These are phyloP conservation scores for Engraulis encrasicolus DNA, from an alignment of 2,113 vertebrate genomes.

Conservation along the genomic window DNA sequence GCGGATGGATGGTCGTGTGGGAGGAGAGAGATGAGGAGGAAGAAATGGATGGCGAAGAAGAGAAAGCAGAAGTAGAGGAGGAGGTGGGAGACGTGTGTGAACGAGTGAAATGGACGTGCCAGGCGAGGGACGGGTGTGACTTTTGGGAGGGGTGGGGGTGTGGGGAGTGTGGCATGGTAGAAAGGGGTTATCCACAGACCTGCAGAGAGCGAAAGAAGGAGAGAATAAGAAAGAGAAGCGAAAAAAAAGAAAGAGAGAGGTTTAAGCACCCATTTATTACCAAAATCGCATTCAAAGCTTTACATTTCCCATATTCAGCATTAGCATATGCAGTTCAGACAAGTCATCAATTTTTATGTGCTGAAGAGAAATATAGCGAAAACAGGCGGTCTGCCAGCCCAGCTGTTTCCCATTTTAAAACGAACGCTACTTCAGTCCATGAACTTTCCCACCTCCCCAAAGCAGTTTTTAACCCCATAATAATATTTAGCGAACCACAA, in stretches of 20 bases:
- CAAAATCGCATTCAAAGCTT: background rate
- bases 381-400: background rate
- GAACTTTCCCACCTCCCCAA: background rate
- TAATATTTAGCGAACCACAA: background rate
- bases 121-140: slow-evolving; percentile 51
- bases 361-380: background rate
- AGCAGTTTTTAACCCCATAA: background rate
- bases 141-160: slow-evolving; percentile 69
- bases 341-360: too few relatives aligned
- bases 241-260: background rate
- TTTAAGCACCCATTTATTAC: background rate
- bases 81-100: slow-evolving; percentile 27
- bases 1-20: slow-evolving; percentile 32
- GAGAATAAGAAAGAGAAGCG: slow-evolving; percentile 7
- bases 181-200: slow-evolving; percentile 77
- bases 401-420: background rate
- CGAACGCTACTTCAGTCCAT: background rate
- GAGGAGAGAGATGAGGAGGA: slow-evolving; percentile 17
- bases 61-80: slow-evolving; percentile 7
- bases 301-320: background rate
- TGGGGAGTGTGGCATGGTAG: slow-evolving; percentile 82
- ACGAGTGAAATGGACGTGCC: slow-evolving; percentile 41
- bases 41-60: background rate
- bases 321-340: too few relatives aligned
- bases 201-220: slow-evolving; percentile 38